phyloP scores from a whole-genome alignment of 2,797 vertebrate genomes.

The Bryconaethiops microstoma region DNA sequence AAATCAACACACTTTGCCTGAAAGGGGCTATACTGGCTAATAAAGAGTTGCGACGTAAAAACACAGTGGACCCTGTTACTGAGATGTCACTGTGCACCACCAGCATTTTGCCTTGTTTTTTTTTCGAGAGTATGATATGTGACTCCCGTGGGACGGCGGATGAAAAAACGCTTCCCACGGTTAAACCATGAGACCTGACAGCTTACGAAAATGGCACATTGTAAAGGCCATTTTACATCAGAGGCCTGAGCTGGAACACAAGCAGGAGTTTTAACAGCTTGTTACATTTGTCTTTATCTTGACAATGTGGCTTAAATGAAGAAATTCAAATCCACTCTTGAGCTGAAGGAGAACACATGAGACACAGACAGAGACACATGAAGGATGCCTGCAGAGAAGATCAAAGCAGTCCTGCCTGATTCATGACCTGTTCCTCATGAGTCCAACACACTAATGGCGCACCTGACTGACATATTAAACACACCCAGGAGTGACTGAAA shows the following conservation, averaged over 20 bases:
- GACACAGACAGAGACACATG: conserved; percentile 63
- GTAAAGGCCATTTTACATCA: not conserved
- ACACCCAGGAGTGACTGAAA: conserved; percentile 32
- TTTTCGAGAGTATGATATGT: no score
- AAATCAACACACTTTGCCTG: no score
- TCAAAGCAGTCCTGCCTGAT: conserved; percentile 56
- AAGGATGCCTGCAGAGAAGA: conserved; percentile 59
- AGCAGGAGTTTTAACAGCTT: not conserved
- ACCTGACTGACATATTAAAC: conserved; percentile 55
- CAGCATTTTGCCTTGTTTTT: no score
- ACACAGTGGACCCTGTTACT: no score
- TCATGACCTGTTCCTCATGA: conserved; percentile 52
- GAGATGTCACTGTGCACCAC: no score
- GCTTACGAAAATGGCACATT: not conserved
- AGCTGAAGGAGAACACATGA: conserved; percentile 52
- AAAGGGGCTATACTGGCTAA: no score
- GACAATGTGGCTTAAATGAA: not conserved
- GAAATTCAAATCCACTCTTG: not conserved
- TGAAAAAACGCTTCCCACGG: no score
- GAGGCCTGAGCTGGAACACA: not conserved
- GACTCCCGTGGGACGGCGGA: no score
- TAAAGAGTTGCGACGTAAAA: no score
- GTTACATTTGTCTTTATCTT: not conserved
- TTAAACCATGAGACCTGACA: no score
- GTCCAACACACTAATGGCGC: conserved; percentile 54